Evolutionary conservation across 1,140 invertebrate species (phyloP).

Genomic region (Drosophila sturtevanti): DNA sequence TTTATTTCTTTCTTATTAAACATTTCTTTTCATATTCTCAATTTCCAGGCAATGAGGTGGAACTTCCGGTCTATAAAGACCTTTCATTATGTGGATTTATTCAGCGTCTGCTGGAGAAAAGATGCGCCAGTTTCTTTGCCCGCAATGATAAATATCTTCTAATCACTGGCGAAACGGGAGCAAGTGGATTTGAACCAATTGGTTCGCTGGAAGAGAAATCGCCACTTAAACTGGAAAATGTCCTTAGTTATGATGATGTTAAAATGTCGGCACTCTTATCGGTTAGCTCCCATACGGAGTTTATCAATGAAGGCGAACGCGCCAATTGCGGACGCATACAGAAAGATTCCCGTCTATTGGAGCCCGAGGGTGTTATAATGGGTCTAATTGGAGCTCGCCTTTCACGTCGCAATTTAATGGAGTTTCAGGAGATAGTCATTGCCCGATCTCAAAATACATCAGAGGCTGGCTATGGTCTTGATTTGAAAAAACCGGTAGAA

Average conservation of each 20-base stretch:
- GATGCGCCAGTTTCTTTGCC: conserved; percentile 84
- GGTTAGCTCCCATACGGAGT: conserved; percentile 85
- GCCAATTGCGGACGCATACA: conserved; percentile 84
- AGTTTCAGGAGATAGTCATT: conserved; percentile 85
- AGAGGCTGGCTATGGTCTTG: conserved; percentile 83
- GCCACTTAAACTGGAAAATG: conserved; percentile 83
- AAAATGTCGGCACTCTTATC: conserved; percentile 85
- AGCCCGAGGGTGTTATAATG: conserved; percentile 67
- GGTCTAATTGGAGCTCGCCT: conserved; percentile 84
- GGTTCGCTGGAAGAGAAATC: conserved; percentile 77
- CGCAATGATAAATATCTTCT: conserved; percentile 82
- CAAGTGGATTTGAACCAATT: conserved; percentile 84
- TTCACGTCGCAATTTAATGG: conserved; percentile 83
- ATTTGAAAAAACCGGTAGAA: background rate
- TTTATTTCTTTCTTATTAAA: background rate
- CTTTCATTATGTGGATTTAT: conserved; percentile 82
- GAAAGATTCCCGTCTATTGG: conserved; percentile 32
- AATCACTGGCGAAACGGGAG: conserved; percentile 80
- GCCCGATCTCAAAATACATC: conserved; percentile 83
- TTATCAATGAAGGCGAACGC: conserved; percentile 87
- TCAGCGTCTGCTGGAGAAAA: conserved; percentile 84
- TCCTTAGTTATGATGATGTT: conserved; percentile 82
- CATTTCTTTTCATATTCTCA: background rate
- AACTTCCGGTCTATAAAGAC: conserved; percentile 51
- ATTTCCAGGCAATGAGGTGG: conserved; percentile 56